Base-by-base conservation (phyloP, 2,888 invertebrate genomes). In the Dendrolimus pini region DNA sequence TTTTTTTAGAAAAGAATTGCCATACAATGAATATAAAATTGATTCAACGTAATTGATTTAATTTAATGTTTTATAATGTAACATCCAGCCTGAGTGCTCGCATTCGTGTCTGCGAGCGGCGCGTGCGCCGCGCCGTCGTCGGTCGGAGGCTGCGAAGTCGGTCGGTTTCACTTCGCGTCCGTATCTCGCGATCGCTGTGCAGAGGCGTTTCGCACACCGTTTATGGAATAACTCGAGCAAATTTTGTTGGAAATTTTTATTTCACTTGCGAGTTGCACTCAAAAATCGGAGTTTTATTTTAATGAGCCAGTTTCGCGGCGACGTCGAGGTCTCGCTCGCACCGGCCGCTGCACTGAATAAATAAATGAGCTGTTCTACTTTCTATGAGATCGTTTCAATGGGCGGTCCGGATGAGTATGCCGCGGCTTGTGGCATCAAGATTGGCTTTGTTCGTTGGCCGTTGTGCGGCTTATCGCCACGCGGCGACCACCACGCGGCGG, bases 161-260 rank as follows among this genome's bases (percentile, higher is more conserved):
- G 85, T 81, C 83, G 84, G 89, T 89, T 89, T 88, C 88, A 84
- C 87, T 75, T 80, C 78, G 76, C 80, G 76, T 81, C 81, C 78
- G 81, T 85, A 82, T 85, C 85, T 78, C 75, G 74, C 73, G 76
- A 85, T 86, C 86, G 80, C 74, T 78, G 72, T 68, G 77, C 71
- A 74, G 80, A 83, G 85, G 87, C 86, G 85, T 84, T 85, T 75
- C 82, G 78, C 77, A 74, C 76, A 73, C 88, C 88, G 87, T 89
- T 88, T 89, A 88, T 88, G 89, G 88, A 82, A 81, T 89, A 89
- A 89, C 85, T 88, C 89, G 89, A 89, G 89, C 89, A 89, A 89
- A 89, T 83, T 89, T 89, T 78, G 80, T 80, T 75, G 84, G 80
- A 82, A 85, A 86, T 80, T 86, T 89, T 89, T 88, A 89, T 87